A percentile compares a stretch with the other conserved stretches of the same genome.
Conservation (phyloP, 2,797 vertebrate genomes). For the Enteromius mattozi region DNA sequence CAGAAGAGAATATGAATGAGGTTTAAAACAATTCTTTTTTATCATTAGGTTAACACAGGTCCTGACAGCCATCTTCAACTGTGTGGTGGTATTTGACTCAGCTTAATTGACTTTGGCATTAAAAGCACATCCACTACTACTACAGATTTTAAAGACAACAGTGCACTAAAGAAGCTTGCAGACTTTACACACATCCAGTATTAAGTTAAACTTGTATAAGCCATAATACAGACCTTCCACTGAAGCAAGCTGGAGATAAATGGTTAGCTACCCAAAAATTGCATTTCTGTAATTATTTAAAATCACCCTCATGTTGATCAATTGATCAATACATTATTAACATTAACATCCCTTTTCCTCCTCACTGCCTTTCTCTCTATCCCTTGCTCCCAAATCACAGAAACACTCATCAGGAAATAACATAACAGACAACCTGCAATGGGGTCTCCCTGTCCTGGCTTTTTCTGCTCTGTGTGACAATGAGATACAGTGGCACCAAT, state of each 20-base stretch:
- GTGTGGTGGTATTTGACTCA: not conserved
- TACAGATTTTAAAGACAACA: not conserved
- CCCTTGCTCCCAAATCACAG: conserved; percentile 12
- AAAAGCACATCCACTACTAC: not conserved
- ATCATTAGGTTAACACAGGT: not conserved
- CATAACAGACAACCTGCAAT: conserved; percentile 66
- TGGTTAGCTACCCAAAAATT: not conserved
- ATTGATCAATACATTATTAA: not conserved
- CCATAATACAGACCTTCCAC: not conserved
- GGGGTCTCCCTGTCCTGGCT: conserved; percentile 40
- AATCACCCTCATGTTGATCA: not conserved
- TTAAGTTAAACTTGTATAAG: not conserved
- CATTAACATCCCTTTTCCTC: not conserved
- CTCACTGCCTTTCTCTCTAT: conserved; percentile 15
- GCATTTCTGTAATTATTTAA: not conserved
- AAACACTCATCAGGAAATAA: conserved; percentile 62
- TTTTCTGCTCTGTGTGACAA: conserved; percentile 42
- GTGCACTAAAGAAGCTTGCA: not conserved
- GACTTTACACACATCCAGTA: not conserved
- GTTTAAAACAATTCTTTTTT: not conserved
- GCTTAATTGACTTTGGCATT: not conserved
- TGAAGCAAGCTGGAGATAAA: not conserved
- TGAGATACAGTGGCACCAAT: conserved; percentile 78
- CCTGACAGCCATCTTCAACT: not conserved
- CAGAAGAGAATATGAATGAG: not conserved